These are phyloP conservation scores for Nettapus auritus DNA, from an alignment of 2,113 vertebrate genomes.

Conservation along the genomic window DNA sequence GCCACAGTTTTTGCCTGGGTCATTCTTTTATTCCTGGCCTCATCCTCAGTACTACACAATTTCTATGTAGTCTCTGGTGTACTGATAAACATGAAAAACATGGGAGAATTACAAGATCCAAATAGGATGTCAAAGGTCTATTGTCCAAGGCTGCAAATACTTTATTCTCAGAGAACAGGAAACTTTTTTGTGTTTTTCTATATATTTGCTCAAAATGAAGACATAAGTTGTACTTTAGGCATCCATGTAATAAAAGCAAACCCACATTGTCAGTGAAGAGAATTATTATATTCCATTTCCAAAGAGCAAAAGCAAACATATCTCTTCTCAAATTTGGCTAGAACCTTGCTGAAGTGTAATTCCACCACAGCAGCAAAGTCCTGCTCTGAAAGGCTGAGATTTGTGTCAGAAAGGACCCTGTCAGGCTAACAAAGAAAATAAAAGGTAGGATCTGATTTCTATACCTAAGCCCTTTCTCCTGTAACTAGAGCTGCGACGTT, in stretches of 20 bases:
- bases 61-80: background rate
- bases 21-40: background rate
- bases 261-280: background rate
- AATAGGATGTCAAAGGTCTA: background rate
- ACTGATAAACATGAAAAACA: background rate
- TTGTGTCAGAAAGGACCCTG: background rate
- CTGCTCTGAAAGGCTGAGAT: background rate
- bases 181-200: conserved; percentile 37
- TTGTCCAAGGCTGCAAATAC: background rate
- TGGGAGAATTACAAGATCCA: background rate
- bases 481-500: background rate
- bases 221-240: background rate
- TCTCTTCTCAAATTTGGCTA: background rate
- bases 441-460: background rate
- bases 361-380: background rate
- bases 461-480: background rate
- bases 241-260: conserved; percentile 19
- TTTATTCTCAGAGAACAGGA: background rate
- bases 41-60: background rate
- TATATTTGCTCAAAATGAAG: conserved; percentile 45
- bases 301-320: conserved; percentile 7
- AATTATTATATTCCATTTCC: conserved; percentile 3
- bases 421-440: background rate
- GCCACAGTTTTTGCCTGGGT: background rate
- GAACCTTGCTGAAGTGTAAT: background rate